Evolutionary conservation across 2,888 invertebrate species (phyloP).

Genomic region (Trissolcus japonicus): DNA sequence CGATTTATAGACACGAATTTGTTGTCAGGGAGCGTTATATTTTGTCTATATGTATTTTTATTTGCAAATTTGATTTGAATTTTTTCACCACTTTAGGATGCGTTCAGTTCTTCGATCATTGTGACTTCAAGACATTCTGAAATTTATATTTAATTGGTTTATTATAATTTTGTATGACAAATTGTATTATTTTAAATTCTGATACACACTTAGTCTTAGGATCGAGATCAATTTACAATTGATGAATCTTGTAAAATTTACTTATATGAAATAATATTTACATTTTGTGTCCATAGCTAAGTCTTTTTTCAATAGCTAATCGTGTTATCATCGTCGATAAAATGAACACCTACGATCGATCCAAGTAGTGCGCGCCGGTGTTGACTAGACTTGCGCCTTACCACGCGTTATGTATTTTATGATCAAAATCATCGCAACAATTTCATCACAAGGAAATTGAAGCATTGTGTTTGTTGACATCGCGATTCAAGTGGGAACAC

Average conservation of each 20-base stretch:
- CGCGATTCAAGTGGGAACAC: neutral
- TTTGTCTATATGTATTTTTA: neutral
- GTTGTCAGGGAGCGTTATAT: neutral
- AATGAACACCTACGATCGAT: constrained; percentile 25
- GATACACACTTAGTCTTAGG: too few species aligned
- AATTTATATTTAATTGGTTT: neutral
- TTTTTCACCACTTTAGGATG: too few species aligned
- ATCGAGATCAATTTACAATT: neutral
- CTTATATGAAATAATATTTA: neutral
- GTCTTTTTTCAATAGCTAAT: neutral
- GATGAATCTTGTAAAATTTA: neutral
- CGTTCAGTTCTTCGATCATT: neutral
- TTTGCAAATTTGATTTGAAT: too few species aligned
- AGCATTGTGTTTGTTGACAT: neutral
- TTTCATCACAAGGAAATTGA: constrained; percentile 1
- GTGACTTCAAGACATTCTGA: neutral
- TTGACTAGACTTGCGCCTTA: constrained; percentile 13
- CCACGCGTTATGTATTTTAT: constrained; percentile 12
- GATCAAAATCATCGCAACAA: constrained; percentile 6
- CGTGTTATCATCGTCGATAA: constrained; percentile 32
- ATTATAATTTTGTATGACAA: neutral
- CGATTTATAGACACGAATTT: constrained; percentile 11
- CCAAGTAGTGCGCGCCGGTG: constrained; percentile 11
- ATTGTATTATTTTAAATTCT: neutral
- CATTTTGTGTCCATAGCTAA: neutral